Conservation (phyloP, 2,797 vertebrate genomes). For the Chelon labrosus region DNA sequence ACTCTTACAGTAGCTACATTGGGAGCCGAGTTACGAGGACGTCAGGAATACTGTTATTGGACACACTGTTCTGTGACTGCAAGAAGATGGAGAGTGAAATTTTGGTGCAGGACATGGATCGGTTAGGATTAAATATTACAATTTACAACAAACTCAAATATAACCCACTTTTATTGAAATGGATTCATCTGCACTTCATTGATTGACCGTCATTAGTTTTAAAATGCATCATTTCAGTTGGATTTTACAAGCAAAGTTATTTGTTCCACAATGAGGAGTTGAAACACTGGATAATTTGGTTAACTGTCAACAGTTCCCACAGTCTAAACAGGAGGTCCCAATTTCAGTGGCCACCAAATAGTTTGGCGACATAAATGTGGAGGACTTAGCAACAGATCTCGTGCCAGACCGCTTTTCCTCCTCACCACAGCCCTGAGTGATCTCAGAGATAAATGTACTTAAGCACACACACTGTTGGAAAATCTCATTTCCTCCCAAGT, state of each 20-base stretch:
- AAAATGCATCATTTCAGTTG: background rate
- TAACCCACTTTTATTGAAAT: background rate
- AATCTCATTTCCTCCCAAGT: conserved; percentile 58
- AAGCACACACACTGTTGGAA: conserved; percentile 50
- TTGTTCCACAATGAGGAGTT: conserved; percentile 42
- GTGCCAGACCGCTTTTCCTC: conserved; percentile 68
- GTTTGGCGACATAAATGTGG: conserved; percentile 68
- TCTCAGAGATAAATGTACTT: conserved; percentile 68
- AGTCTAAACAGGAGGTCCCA: conserved; percentile 71
- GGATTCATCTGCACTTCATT: background rate
- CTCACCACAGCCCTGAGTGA: conserved; percentile 58
- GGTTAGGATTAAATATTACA: background rate
- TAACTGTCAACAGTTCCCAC: conserved; percentile 66
- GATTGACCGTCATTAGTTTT: background rate
- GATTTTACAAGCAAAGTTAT: conserved; percentile 39
- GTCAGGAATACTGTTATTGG: conserved; percentile 20
- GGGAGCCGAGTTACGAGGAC: conserved; percentile 6
- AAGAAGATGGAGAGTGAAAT: conserved; percentile 1
- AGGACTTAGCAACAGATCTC: conserved; percentile 68
- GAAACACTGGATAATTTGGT: conserved; percentile 42
- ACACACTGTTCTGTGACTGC: conserved; percentile 12
- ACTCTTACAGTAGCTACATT: conserved; percentile 3
- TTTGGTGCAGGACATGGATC: background rate
- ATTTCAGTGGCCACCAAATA: conserved; percentile 68
- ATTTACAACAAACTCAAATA: background rate